A percentile compares a stretch with the other conserved stretches of the same genome.
Evolutionary conservation across 2,888 invertebrate genomes (phyloP).

Genomic region (Agonopterix heracliana): DNA sequence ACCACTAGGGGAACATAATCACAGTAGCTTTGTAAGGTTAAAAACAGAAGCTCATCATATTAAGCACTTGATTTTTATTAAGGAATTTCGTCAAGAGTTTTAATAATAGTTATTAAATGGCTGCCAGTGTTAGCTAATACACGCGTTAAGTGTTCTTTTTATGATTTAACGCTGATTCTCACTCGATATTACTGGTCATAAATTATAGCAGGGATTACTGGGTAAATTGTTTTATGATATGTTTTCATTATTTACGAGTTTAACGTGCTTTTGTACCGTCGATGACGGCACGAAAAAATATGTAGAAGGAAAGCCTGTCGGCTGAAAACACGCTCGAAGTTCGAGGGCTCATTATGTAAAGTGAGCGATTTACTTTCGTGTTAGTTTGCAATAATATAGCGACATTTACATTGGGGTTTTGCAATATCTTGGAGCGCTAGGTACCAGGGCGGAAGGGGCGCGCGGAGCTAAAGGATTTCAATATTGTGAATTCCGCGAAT

Average conservation of each 20-base stretch:
- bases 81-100: conserved; percentile 60
- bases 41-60: conserved; percentile 29
- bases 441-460: conserved; percentile 24
- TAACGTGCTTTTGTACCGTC: conserved; percentile 21
- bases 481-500: conserved; percentile 74
- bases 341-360: conserved; percentile 26
- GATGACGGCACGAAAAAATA: conserved; percentile 20
- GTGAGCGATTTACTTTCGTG: conserved; percentile 52
- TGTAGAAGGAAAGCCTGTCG: not conserved
- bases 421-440: conserved; percentile 38
- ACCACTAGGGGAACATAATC: not conserved
- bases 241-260: conserved; percentile 47
- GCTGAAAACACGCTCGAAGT: not conserved
- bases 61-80: conserved; percentile 42
- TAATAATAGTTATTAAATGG: conserved; percentile 73
- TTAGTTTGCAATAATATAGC: conserved; percentile 46
- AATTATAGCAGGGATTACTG: conserved; percentile 58
- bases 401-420: conserved; percentile 37
- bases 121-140: conserved; percentile 65
- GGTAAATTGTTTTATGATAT: conserved; percentile 69
- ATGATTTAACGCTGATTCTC: conserved; percentile 69
- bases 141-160: conserved; percentile 63
- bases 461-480: conserved; percentile 49
- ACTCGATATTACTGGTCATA: conserved; percentile 59
- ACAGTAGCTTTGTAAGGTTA: conserved; percentile 5